A percentile compares a stretch with the other conserved stretches of the same genome.
These are phyloP conservation scores for Denticeps clupeoides DNA, from an alignment of 2,797 vertebrate species.

Conservation along the genomic window DNA sequence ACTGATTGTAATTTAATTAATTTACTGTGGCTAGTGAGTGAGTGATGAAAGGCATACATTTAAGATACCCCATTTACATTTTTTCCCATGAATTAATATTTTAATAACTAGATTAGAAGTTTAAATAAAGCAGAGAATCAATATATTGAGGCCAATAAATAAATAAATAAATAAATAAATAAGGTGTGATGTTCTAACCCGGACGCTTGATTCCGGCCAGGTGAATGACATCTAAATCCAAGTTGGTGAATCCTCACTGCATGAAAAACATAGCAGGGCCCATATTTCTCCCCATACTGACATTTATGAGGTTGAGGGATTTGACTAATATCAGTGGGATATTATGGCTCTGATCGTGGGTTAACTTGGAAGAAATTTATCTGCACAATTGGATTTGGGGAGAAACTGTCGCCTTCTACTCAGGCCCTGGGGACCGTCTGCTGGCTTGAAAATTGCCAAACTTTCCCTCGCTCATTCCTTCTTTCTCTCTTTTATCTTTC, in stretches of 20 bases:
- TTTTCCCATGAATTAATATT: too few relatives aligned
- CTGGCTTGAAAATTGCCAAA: conserved; percentile 14
- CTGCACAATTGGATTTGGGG: conserved; percentile 19
- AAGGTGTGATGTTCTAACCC: too few relatives aligned
- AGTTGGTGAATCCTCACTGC: conserved; percentile 8
- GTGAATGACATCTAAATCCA: too few relatives aligned
- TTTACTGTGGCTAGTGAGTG: too few relatives aligned
- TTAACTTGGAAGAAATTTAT: conserved; percentile 25
- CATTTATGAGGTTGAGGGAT: conserved; percentile 11
- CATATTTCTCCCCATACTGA: background rate
- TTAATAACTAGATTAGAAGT: too few relatives aligned
- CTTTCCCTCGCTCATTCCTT: background rate
- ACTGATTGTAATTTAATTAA: too few relatives aligned
- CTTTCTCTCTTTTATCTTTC: conserved; percentile 20
- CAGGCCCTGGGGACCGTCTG: conserved; percentile 18
- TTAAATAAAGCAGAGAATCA: too few relatives aligned
- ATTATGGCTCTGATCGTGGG: conserved; percentile 9
- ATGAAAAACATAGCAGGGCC: background rate
- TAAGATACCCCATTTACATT: too few relatives aligned
- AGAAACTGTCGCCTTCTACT: conserved; percentile 3
- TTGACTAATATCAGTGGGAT: conserved; percentile 17
- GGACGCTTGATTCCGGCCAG: too few relatives aligned
- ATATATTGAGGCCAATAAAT: too few relatives aligned
- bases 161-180: too few relatives aligned
- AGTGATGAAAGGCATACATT: too few relatives aligned